Evolutionary conservation across 2,797 vertebrate species (phyloP), one percentile per base, ranked within the genome.

Genomic region (Telmatherina bonti): DNA sequence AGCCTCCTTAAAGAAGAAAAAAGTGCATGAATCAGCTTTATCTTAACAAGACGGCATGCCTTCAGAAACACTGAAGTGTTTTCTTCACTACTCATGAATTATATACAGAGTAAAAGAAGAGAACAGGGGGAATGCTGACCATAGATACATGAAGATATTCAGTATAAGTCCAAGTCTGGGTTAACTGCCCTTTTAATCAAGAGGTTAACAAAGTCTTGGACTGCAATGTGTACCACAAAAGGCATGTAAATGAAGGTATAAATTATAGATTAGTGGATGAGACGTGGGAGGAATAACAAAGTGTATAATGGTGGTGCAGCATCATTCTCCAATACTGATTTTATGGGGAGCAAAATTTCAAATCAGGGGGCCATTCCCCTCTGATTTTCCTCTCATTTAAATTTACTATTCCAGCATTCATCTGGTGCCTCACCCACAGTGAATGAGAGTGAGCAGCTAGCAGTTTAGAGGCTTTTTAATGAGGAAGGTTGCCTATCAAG

Each of bases 241-340:
- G 63, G 70, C 62, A 85, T 84, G 81, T 76, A 87, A 89, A 89
- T 86, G 38, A 82, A 72, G 31, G 67, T 66, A 88, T 91, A 81
- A 88, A 92, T 90, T 64, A 87, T 88, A 74, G 79, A 92, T 87
- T 59, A 70, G 38, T 61, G 26, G 56, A 56, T n/a, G 41, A 67
- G 62, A 77, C 82, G 83, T 82, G 81, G 76, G 75, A 67, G 76
- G 86, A 90, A 84, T 86, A 60, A 67, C 59, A 79, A 86, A 83
- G 45, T 29, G 66, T 59, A 51, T 47, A 73, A 70, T 20, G 54
- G 38, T 74, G 76, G 68, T 56, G 27, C 49, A 67, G 64, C 66
- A 67, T 82, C 70, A 81, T 61, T 73, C 58, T 65, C 60, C n/a
- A 45, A 53, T 69, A 61, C 58, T 54, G 64, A 69, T 62, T 80